Conservation (phyloP, 2,113 vertebrate genomes). For the Natator depressus region DNA sequence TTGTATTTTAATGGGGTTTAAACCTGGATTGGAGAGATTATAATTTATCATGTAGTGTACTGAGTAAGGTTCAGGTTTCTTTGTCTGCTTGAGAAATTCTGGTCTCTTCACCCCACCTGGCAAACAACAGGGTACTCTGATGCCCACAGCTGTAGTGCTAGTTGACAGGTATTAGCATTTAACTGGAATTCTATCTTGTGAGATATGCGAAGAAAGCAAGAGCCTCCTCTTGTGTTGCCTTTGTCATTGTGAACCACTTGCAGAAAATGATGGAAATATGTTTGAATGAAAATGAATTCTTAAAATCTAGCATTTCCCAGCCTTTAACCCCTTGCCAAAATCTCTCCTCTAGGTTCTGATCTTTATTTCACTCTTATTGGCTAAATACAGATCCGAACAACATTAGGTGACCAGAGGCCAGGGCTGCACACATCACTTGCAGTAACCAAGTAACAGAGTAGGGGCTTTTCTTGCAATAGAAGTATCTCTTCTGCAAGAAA, state of each 20-base stretch:
- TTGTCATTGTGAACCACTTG: background rate
- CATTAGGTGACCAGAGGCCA: background rate
- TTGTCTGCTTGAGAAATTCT: background rate
- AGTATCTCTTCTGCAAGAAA: background rate
- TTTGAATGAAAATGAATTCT: background rate
- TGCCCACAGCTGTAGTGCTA: background rate
- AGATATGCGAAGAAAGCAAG: background rate
- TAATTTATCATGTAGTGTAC: conserved; percentile 5
- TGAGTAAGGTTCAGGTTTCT: background rate
- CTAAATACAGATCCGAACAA: background rate
- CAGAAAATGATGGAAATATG: background rate
- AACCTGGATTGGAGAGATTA: background rate
- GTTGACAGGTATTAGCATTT: background rate
- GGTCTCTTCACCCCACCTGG: background rate
- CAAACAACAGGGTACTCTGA: background rate
- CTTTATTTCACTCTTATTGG: background rate
- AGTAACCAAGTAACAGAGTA: background rate
- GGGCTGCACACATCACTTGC: background rate
- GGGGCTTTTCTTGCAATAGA: background rate
- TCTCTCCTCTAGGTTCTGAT: background rate
- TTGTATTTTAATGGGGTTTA: background rate
- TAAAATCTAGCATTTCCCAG: background rate
- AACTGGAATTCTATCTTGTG: background rate
- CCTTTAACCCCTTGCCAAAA: background rate
- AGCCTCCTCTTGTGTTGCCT: background rate